These are phyloP conservation scores for Petrocephalus schoutedeni DNA, from an alignment of 2,797 vertebrate genomes.

Conservation along the genomic window DNA sequence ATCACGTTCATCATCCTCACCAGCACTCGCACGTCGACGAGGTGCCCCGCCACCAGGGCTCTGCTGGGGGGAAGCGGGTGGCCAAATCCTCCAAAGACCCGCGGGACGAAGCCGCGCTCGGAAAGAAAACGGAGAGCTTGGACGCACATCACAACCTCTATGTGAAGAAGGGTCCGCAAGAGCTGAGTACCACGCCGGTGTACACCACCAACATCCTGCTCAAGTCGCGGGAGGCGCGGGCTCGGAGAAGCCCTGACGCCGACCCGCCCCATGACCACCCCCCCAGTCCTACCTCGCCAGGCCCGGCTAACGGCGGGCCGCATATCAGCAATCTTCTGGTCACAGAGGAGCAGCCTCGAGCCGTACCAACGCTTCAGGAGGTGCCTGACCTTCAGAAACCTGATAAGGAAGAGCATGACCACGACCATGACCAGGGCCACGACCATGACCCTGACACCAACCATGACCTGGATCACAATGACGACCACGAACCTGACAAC, in stretches of 20 bases:
- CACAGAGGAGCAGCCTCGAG: conserved; percentile 21
- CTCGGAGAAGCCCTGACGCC: conserved; percentile 32
- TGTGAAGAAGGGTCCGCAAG: conserved; percentile 33
- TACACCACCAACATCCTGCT: conserved; percentile 30
- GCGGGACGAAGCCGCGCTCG: conserved; percentile 13
- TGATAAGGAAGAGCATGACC: conserved; percentile 10
- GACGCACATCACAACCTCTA: conserved; percentile 38
- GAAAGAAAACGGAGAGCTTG: conserved; percentile 42
- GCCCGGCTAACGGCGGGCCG: not conserved
- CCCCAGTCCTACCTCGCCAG: not conserved
- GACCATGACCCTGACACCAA: not conserved
- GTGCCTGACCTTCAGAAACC: not conserved
- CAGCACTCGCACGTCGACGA: conserved; percentile 25
- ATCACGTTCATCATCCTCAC: conserved; percentile 36
- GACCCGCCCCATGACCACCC: not conserved
- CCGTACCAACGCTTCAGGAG: not conserved
- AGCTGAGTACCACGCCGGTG: conserved; percentile 20
- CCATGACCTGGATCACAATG: not conserved
- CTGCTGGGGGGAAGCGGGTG: conserved; percentile 28
- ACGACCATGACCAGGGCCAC: conserved; percentile 11
- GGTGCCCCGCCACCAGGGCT: not conserved
- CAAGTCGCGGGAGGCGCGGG: conserved; percentile 23
- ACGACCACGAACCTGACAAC: not conserved
- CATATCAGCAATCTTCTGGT: conserved; percentile 26
- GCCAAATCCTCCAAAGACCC: conserved; percentile 25